phyloP scores from a whole-genome alignment of 2,113 vertebrate genomes.

The Promerops cafer region DNA sequence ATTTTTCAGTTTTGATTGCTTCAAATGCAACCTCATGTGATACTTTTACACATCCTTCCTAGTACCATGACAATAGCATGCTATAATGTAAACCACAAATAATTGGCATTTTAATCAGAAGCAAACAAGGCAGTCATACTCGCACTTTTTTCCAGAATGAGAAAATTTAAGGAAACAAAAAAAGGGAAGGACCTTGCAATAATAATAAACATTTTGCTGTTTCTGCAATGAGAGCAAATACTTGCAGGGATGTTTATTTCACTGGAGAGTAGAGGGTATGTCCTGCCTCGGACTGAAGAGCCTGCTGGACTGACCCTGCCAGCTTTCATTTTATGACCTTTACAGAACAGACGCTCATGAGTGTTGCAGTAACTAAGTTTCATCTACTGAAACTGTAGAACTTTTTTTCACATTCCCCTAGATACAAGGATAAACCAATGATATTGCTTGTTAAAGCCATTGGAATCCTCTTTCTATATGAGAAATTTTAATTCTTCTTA shows the following conservation, averaged over 20 bases:
- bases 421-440: neutral
- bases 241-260: neutral
- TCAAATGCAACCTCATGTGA: neutral
- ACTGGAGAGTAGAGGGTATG: neutral
- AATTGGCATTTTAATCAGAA: neutral
- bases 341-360: neutral
- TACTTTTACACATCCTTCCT: neutral
- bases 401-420: neutral
- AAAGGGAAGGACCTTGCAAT: neutral
- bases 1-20: neutral
- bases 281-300: neutral
- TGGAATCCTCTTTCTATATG: neutral
- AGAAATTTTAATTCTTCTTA: neutral
- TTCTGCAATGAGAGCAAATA: neutral
- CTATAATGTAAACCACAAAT: neutral
- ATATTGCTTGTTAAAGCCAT: neutral
- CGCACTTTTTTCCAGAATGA: neutral
- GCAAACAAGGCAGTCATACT: neutral
- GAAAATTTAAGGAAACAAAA: neutral
- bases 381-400: neutral
- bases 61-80: neutral
- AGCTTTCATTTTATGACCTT: neutral
- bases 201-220: accelerated
- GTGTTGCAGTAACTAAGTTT: neutral
- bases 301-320: neutral